Percentiles rank a stretch among this genome's conserved stretches.
Conservation (phyloP, 2,888 invertebrate species). For the Calameuta filiformis region DNA sequence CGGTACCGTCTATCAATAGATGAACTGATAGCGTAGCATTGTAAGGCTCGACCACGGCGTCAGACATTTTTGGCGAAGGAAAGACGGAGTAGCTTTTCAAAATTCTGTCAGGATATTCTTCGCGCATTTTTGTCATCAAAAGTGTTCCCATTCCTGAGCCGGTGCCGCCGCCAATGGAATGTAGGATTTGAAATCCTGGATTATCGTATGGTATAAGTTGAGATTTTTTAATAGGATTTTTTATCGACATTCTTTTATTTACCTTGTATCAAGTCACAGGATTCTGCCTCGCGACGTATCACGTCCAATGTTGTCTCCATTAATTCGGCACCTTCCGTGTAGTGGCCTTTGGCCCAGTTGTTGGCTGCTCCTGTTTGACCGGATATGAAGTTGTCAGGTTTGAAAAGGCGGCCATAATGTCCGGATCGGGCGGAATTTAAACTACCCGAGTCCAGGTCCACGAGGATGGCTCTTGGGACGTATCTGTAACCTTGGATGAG, state of each 20-base stretch:
- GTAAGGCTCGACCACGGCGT: conserved; percentile 93
- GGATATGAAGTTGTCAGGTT: conserved; percentile 75
- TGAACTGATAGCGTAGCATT: conserved; percentile 91
- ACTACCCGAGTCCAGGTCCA: conserved; percentile 77
- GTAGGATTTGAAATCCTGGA: conserved; percentile 83
- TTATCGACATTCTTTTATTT: neutral
- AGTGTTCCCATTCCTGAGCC: conserved; percentile 85
- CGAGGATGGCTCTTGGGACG: conserved; percentile 73
- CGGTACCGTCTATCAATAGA: conserved; percentile 90
- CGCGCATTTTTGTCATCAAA: conserved; percentile 88
- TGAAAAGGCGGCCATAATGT: conserved; percentile 72
- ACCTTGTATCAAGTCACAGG: conserved; percentile 86
- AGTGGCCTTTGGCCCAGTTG: conserved; percentile 81
- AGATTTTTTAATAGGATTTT: neutral
- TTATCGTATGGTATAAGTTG: neutral
- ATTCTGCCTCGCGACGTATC: conserved; percentile 88
- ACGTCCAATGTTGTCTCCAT: conserved; percentile 88
- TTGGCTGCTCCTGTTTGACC: conserved; percentile 67
- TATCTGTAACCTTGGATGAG: conserved; percentile 67
- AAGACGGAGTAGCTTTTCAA: conserved; percentile 81
- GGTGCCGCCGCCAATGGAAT: conserved; percentile 84
- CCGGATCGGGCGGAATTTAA: conserved; percentile 77
- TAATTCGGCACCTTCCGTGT: conserved; percentile 89
- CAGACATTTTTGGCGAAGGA: conserved; percentile 88
- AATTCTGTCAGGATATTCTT: conserved; percentile 89